Evolutionary conservation across 2,888 invertebrate genomes (phyloP).

Genomic region (Drosophila paracracens): DNA sequence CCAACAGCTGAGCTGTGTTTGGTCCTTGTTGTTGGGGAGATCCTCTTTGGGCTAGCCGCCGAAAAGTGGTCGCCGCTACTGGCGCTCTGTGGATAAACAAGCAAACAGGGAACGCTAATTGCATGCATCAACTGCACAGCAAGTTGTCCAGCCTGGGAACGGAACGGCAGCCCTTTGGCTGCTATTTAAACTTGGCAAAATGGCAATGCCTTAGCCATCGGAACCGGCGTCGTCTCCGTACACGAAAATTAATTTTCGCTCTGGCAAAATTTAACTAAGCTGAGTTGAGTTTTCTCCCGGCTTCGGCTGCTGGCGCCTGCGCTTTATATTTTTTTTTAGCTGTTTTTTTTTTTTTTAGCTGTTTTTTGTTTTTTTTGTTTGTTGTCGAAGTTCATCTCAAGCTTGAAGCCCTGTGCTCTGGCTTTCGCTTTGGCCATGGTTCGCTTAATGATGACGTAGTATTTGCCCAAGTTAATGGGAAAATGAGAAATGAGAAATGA

Average conservation of each 20-base stretch:
- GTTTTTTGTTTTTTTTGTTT: constrained; percentile 5
- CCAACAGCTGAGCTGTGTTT: constrained; percentile 2
- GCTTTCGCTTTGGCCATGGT: constrained; percentile 37
- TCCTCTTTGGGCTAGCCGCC: constrained; percentile 17
- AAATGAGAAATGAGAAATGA: constrained; percentile 62
- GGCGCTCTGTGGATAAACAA: constrained; percentile 35
- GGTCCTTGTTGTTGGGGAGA: constrained; percentile 17
- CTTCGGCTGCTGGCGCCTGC: constrained; percentile 24
- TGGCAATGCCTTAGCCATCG: constrained; percentile 24
- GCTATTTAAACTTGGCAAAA: constrained; percentile 7
- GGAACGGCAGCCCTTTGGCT: constrained; percentile 33
- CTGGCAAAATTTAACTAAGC: constrained; percentile 50
- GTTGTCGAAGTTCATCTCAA: constrained; percentile 9
- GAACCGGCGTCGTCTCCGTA: constrained; percentile 24
- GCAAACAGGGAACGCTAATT: constrained; percentile 46
- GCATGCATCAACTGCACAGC: constrained; percentile 52
- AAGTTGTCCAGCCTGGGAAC: constrained; percentile 45
- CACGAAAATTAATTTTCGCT: constrained; percentile 57
- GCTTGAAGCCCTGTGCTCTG: constrained; percentile 18
- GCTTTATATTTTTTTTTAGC: constrained; percentile 1
- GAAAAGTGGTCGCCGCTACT: constrained; percentile 29
- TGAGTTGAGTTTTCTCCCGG: constrained; percentile 37
- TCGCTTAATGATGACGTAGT: constrained; percentile 67
- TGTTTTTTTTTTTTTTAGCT: not conserved
- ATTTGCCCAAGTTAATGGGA: constrained; percentile 69